Base-by-base conservation (phyloP, 2,888 invertebrate genomes). In the Seladonia tumulorum region DNA sequence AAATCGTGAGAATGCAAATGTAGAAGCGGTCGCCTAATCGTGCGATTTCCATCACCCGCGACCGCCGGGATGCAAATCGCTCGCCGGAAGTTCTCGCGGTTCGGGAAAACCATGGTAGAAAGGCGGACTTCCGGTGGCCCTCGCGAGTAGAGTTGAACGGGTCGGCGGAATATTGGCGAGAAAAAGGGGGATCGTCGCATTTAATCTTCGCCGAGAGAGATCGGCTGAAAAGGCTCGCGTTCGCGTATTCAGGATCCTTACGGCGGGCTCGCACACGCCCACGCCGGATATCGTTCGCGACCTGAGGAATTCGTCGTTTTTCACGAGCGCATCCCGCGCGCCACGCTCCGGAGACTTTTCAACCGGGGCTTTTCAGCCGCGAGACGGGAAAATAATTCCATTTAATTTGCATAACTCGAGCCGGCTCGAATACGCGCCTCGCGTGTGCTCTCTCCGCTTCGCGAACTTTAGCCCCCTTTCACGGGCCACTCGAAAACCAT, bases 301-400 rank as follows among this genome's bases (percentile, higher is more conserved):
- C 16, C 76, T 49, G 79, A 74, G 68, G 76, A 87, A 72, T 83
- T 83, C 87, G 79, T 74, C 76, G 47, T 63, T 68, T 76, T 71
- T 72, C 81, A 76, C 45, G 45, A n/a, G 29, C n/a, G 71, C 18
- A 35, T 66, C 66, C 25, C n/a, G 18, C n/a, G 18, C 25, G 14
- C 60, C 60, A 16, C 45, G 10, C 53, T 53, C 47, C n/a, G 60
- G 81, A 79, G 83, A 79, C 77, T 81, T 85, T 83, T 76, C 73
- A 77, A 70, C 47, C 42, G 42, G 68, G 75, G 70, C 77, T 87
- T 83, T 83, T 76, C 66, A 22, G 16, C 71, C 66, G 63, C 63
- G 68, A 80, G 77, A 80, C 82, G 71, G 77, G 79, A 66, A 88
- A 83, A 86, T 88, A 88, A 88, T 86, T 88, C 77, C 75, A 81